Evolutionary conservation across 2,888 invertebrate species (phyloP).

Genomic region (Petrolisthes manimaculis): DNA sequence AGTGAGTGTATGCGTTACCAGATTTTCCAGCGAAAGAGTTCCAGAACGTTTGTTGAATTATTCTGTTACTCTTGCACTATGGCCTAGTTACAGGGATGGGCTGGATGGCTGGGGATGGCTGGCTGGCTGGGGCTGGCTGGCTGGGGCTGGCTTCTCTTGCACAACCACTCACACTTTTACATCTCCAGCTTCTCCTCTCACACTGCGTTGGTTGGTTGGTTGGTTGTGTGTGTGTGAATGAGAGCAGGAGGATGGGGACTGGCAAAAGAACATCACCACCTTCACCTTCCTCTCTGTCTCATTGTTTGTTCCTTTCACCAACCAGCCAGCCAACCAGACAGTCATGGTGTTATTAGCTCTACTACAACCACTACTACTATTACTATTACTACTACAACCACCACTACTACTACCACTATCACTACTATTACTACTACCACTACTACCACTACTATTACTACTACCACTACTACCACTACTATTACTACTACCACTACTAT

Average conservation of each 20-base stretch:
- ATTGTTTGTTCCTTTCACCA: too few species aligned
- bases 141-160: background rate
- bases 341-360: too few species aligned
- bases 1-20: constrained; percentile 21
- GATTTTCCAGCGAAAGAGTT: constrained; percentile 54
- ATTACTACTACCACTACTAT: too few species aligned
- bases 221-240: background rate
- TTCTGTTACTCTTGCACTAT: constrained; percentile 43
- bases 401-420: too few species aligned
- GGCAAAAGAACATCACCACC: background rate
- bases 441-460: too few species aligned
- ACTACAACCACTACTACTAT: too few species aligned
- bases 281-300: too few species aligned
- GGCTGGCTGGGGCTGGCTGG: background rate
- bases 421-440: too few species aligned
- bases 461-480: too few species aligned
- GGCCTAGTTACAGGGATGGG: constrained; percentile 33
- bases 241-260: background rate
- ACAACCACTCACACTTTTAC: too few species aligned
- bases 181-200: background rate
- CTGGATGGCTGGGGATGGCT: background rate
- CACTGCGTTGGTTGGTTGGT: background rate
- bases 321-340: too few species aligned
- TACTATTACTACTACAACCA: too few species aligned
- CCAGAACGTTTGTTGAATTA: constrained; percentile 42